Evolutionary conservation across 2,888 invertebrate species (phyloP).

Genomic region (Apamea sordens): DNA sequence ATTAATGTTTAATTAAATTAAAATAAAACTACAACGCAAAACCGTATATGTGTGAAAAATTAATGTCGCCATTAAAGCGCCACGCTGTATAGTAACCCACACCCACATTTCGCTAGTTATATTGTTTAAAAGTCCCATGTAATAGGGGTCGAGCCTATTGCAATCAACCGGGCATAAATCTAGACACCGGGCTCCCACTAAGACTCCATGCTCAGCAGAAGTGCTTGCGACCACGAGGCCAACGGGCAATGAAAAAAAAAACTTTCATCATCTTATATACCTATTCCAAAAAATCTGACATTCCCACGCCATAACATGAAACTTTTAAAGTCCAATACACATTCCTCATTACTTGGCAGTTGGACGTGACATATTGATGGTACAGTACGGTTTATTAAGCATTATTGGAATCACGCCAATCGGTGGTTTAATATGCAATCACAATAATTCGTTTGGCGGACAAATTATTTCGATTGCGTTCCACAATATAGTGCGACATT

Average conservation of each 20-base stretch:
- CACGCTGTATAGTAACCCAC: too few species aligned
- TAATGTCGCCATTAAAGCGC: too few species aligned
- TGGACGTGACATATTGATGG: slow-evolving; percentile 68
- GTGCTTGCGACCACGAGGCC: too few species aligned
- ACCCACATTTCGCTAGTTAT: too few species aligned
- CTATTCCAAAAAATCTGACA: background rate
- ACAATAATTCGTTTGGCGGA: slow-evolving; percentile 70
- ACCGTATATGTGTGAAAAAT: too few species aligned
- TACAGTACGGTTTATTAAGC: slow-evolving; percentile 69
- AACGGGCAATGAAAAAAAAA: too few species aligned
- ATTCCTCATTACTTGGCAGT: slow-evolving; percentile 57
- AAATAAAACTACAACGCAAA: too few species aligned
- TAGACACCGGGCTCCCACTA: too few species aligned
- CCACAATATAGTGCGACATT: slow-evolving; percentile 49
- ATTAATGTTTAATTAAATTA: too few species aligned
- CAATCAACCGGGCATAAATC: background rate
- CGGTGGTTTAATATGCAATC: slow-evolving; percentile 73
- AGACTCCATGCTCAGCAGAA: too few species aligned
- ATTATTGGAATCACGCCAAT: slow-evolving; percentile 71
- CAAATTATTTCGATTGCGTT: slow-evolving; percentile 64
- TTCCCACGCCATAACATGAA: slow-evolving; percentile 15
- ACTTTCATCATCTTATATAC: too few species aligned
- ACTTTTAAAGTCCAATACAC: slow-evolving; percentile 39
- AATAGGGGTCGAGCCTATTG: background rate
- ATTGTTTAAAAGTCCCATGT: background rate